Evolutionary conservation across 2,888 invertebrate genomes (phyloP).

Genomic region (Dendrolimus pini): DNA sequence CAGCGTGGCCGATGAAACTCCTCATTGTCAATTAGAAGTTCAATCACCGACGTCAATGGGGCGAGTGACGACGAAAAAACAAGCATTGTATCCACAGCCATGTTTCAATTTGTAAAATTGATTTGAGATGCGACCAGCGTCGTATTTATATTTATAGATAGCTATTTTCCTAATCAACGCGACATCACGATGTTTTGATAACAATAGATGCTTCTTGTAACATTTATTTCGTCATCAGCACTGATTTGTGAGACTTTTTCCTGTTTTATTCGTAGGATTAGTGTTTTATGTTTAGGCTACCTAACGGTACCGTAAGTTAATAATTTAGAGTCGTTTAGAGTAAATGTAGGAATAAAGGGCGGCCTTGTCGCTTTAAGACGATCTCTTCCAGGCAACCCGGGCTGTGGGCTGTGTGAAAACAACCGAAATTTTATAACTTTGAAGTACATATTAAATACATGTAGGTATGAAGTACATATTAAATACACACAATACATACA

Average conservation of each 20-base stretch:
- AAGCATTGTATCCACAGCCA: slow-evolving; percentile 36
- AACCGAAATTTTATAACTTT: too few relatives aligned
- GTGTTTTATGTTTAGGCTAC: too few relatives aligned
- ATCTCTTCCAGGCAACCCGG: too few relatives aligned
- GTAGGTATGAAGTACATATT: too few relatives aligned
- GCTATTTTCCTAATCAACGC: slow-evolving; percentile 31
- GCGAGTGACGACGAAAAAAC: slow-evolving; percentile 35
- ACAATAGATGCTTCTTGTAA: slow-evolving; percentile 25
- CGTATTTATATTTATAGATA: slow-evolving; percentile 20
- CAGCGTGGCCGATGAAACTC: slow-evolving; percentile 43
- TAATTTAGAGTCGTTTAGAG: too few relatives aligned
- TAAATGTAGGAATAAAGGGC: too few relatives aligned
- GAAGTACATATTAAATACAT: too few relatives aligned
- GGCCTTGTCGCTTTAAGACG: too few relatives aligned
- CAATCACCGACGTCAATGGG: slow-evolving; percentile 52
- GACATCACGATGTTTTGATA: slow-evolving; percentile 33
- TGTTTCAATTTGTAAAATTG: slow-evolving; percentile 64
- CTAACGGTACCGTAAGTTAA: too few relatives aligned
- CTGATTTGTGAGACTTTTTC: slow-evolving; percentile 23
- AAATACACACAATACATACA: too few relatives aligned
- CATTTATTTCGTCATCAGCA: slow-evolving; percentile 24
- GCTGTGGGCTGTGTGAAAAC: too few relatives aligned
- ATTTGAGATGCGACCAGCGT: slow-evolving; percentile 45
- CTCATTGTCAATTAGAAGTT: slow-evolving; percentile 61
- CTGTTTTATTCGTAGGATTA: slow-evolving; percentile 4